Evolutionary conservation across 2,888 invertebrate species (phyloP).

Genomic region (Drosophila koepferae): DNA sequence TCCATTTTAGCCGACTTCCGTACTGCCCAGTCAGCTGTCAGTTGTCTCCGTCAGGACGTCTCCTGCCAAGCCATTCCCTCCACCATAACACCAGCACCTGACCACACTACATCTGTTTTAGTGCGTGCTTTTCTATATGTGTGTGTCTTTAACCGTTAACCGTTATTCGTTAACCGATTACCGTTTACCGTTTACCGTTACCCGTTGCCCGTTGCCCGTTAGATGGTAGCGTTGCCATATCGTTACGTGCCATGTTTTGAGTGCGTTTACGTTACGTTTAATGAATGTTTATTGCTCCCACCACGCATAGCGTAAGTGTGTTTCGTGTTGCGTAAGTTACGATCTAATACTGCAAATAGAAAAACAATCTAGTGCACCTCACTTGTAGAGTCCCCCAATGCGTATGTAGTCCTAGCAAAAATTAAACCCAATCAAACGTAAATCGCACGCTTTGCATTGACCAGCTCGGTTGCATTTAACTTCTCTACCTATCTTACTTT

Average conservation of each 20-base stretch:
- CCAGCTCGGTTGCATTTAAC: slow-evolving; percentile 38
- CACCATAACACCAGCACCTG: slow-evolving; percentile 28
- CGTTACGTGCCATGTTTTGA: slow-evolving; percentile 55
- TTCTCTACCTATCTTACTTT: neutral
- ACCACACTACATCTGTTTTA: slow-evolving; percentile 45
- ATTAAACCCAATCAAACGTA: slow-evolving; percentile 16
- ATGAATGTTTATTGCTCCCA: slow-evolving; percentile 65
- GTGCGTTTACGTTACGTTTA: slow-evolving; percentile 49
- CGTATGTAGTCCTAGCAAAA: slow-evolving; percentile 12
- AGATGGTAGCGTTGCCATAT: slow-evolving; percentile 56
- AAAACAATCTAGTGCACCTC: slow-evolving; percentile 35
- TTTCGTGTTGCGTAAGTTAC: slow-evolving; percentile 65
- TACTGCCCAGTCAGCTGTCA: slow-evolving; percentile 36
- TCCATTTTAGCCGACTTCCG: neutral
- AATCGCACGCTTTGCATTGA: slow-evolving; percentile 48
- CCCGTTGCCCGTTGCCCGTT: slow-evolving; percentile 34
- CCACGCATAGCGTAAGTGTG: slow-evolving; percentile 69
- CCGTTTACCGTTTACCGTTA: slow-evolving; percentile 33
- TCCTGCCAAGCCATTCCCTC: slow-evolving; percentile 10
- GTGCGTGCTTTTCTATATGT: slow-evolving; percentile 53
- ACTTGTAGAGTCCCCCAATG: slow-evolving; percentile 19
- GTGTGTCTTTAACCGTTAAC: slow-evolving; percentile 29
- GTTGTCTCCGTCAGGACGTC: slow-evolving; percentile 44
- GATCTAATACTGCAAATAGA: slow-evolving; percentile 29
- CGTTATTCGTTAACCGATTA: slow-evolving; percentile 4